These are phyloP conservation scores for Tokudaia muenninki DNA, from an alignment of 2,797 vertebrate genomes.

Conservation along the genomic window DNA sequence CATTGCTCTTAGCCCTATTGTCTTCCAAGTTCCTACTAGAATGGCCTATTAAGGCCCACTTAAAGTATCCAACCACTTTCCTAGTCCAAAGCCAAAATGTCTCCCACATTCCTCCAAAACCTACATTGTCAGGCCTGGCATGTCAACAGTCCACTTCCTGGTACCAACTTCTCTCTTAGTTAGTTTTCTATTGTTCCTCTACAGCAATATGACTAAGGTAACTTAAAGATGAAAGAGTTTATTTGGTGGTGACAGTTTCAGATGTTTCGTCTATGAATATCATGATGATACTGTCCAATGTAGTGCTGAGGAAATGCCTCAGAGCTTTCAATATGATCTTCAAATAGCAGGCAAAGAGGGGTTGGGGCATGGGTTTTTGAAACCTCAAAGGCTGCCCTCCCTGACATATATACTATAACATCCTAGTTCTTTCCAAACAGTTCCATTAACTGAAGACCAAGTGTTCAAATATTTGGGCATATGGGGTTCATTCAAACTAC, in stretches of 20 bases:
- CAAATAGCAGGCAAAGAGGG: not conserved
- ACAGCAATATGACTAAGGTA: too few relatives aligned
- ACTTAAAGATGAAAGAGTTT: not conserved
- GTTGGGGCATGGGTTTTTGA: not conserved
- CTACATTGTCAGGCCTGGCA: not conserved
- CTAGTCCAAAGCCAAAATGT: not conserved
- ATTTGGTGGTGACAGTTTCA: not conserved
- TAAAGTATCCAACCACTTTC: not conserved
- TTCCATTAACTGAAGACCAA: not conserved
- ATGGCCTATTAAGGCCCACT: not conserved
- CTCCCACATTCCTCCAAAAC: not conserved
- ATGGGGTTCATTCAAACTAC: not conserved
- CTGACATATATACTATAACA: not conserved
- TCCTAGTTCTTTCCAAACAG: not conserved
- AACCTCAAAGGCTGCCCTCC: not conserved
- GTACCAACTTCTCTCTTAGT: not conserved
- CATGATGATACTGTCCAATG: not conserved
- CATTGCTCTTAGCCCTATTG: not conserved
- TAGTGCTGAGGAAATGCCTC: not conserved
- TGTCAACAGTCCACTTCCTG: not conserved
- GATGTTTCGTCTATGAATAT: not conserved
- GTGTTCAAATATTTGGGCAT: not conserved
- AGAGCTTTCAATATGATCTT: not conserved
- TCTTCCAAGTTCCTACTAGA: not conserved
- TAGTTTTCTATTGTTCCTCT: not conserved